Evolutionary conservation across 2,113 vertebrate genomes (phyloP), one percentile per base, ranked within the genome.

Genomic region (Pholis gunnellus): DNA sequence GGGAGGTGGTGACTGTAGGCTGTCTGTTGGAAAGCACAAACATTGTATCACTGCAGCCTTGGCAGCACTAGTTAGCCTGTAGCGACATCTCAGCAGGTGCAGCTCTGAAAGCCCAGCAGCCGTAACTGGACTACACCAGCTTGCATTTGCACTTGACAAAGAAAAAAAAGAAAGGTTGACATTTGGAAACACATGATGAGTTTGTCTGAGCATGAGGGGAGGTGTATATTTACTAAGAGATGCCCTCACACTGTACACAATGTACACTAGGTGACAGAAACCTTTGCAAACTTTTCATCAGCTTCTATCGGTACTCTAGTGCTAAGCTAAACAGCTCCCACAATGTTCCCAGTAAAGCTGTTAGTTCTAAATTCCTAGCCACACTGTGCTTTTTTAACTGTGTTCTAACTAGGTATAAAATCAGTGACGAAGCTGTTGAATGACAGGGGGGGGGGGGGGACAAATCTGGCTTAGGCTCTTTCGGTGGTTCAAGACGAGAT

Each of bases 21-120:
- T 63, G 60, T 9, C 34, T 15, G 22, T 50, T n/a, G 72, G 61
- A 82, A 88, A 92, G 88, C 89, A 94, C 90, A 92, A 88, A 60
- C 29, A 3, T 31, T 42, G 40, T 40, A 56, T 65, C 68, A 77
- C 56, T 31, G 50, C 69, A 86, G 82, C 70, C 75, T 81, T 38
- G 69, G 78, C 36, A 66, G 50, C 1, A 2, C 82, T 36, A 42
- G 66, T 75, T 78, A 78, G 75, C 63, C 50, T 76, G 84, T 75
- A 87, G 78, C 79, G 25, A 77, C 25, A 13, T 48, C 42, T 67
- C 36, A 57, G 31, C 34, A 44, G 60, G 67, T 66, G 42, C 14
- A 31, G 68, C 52, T 34, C 54, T 27, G 61, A 44, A 69, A 67
- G 63, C 15, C 64, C 38, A 2, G 0, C 36, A 70, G 57, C 38